Evolutionary conservation across 1,140 invertebrate genomes (phyloP).

Genomic region (Temnothorax longispinosus): DNA sequence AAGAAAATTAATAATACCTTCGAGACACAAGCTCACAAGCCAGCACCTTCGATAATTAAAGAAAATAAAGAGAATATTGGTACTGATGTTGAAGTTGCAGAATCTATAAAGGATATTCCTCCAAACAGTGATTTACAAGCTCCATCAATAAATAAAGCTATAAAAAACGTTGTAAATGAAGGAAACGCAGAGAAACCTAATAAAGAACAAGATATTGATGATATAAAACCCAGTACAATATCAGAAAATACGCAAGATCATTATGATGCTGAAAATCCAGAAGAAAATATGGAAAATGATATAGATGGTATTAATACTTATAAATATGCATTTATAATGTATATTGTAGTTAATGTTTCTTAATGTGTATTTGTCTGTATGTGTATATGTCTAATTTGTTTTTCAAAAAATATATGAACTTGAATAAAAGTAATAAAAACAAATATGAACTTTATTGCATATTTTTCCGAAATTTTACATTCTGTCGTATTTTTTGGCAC

Average conservation of each 20-base stretch:
- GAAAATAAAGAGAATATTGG: neutral
- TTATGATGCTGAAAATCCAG: constrained; percentile 19
- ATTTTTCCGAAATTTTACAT: constrained; percentile 16
- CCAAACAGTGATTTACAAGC: neutral
- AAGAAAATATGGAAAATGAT: constrained; percentile 15
- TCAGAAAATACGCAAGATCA: constrained; percentile 67
- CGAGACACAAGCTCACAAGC: neutral
- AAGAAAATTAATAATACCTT: constrained; percentile 1
- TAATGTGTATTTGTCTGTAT: neutral
- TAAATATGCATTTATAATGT: neutral
- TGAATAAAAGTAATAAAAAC: neutral
- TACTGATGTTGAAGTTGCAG: neutral
- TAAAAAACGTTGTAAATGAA: neutral
- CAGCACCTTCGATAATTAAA: neutral
- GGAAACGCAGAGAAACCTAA: constrained; percentile 5
- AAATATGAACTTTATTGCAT: neutral
- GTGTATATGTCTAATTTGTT: constrained; percentile 7
- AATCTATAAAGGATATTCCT: neutral
- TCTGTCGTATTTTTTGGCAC: neutral
- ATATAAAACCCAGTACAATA: constrained; percentile 54
- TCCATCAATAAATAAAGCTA: neutral
- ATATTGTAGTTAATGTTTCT: neutral
- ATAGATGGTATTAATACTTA: constrained; percentile 36
- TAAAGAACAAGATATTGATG: constrained; percentile 1
- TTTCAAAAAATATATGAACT: neutral